phyloP scores from a whole-genome alignment of 2,888 invertebrate species.

The Hypomecis punctinalis region DNA sequence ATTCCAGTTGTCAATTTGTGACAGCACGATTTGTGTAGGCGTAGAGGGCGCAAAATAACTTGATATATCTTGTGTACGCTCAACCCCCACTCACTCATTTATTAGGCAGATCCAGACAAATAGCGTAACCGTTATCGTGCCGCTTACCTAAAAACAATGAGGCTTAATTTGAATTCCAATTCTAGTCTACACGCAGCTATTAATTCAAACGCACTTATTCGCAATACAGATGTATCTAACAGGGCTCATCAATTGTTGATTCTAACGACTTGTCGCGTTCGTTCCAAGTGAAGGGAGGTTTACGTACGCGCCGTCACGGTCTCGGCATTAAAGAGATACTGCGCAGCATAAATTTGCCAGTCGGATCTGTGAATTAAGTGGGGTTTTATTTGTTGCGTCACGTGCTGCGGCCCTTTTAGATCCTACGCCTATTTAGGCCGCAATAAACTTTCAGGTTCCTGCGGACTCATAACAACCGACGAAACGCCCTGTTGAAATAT shows the following conservation, averaged over 20 bases:
- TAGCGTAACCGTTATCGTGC: conserved; percentile 22
- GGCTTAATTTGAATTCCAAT: conserved; percentile 44
- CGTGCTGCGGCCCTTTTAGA: conserved; percentile 65
- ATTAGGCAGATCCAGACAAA: conserved; percentile 24
- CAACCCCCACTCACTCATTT: conserved; percentile 21
- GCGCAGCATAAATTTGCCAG: conserved; percentile 79
- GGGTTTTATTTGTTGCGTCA: conserved; percentile 81
- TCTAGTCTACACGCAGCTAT: conserved; percentile 43
- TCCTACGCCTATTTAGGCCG: conserved; percentile 61
- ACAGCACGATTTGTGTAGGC: conserved; percentile 15
- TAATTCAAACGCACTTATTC: conserved; percentile 47
- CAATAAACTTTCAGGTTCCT: conserved; percentile 59
- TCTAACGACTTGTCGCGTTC: conserved; percentile 66
- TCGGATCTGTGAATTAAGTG: conserved; percentile 80
- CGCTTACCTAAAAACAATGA: conserved; percentile 33
- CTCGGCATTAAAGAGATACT: conserved; percentile 78
- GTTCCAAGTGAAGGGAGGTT: conserved; percentile 64
- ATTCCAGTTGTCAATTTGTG: conserved; percentile 20
- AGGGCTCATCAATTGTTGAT: conserved; percentile 64
- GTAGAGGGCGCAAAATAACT: conserved; percentile 20
- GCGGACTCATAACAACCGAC: conserved; percentile 45
- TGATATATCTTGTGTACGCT: conserved; percentile 24
- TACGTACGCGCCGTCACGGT: conserved; percentile 80
- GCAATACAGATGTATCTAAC: conserved; percentile 50
- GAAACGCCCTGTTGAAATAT: conserved; percentile 35